Conservation (phyloP, 2,113 vertebrate species). For the Uria lomvia region DNA sequence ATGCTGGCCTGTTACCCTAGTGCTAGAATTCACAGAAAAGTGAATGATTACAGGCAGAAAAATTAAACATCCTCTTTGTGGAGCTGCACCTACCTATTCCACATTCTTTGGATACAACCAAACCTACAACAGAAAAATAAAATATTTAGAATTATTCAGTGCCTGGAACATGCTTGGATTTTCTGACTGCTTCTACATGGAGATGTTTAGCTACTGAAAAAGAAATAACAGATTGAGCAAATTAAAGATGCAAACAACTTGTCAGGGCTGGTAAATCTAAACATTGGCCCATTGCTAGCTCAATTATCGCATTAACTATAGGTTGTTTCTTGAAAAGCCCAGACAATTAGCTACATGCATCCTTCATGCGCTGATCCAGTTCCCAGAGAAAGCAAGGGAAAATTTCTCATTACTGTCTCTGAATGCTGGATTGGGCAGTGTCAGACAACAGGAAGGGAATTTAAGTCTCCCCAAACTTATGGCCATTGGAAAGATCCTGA, state of each 20-base stretch:
- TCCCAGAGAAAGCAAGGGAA: neutral
- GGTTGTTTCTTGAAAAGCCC: neutral
- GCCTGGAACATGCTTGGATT: neutral
- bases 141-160: neutral
- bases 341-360: neutral
- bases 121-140: neutral
- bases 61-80: neutral
- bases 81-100: neutral
- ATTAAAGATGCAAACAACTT: constrained; percentile 58
- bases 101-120: neutral
- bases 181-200: neutral
- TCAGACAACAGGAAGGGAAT: neutral
- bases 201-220: constrained; percentile 23
- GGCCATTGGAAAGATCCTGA: neutral
- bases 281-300: neutral
- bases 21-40: neutral
- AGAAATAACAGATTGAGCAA: constrained; percentile 48
- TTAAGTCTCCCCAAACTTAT: neutral
- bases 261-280: constrained; percentile 36
- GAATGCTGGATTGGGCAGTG: neutral
- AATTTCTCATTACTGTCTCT: neutral
- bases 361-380: neutral
- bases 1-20: neutral
- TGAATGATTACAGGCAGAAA: neutral
- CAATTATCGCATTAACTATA: neutral